Base-by-base conservation (phyloP, 2,113 vertebrate genomes). In the Oostethus manadensis region DNA sequence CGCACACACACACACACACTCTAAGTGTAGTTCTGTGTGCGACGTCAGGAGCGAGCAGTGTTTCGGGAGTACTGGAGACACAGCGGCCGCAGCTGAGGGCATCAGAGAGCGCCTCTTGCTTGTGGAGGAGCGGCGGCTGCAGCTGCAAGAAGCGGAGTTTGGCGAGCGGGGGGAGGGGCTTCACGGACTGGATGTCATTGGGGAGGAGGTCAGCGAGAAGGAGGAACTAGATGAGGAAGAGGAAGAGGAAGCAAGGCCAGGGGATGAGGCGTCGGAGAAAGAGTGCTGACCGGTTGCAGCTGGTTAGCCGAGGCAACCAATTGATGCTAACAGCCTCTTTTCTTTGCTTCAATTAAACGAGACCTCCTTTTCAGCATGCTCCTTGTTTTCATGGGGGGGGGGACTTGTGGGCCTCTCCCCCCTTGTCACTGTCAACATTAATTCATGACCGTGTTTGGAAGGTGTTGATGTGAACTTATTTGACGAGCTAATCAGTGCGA, bases 81-180 rank as follows among this genome's bases (percentile, higher is more conserved):
- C 95, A 62, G 94, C 95, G 21, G 90, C 93, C 45, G 91, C 93
- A 43, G 95, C 95, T 14, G 94, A 98, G 79, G 89, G 88, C 51
- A 90, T 98, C 79, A 91, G 94, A 78, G 96, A 99, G 83, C 94
- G 92, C 81, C 94, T 99, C 88, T 93, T 94, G 83, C 84, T 95
- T 77, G 93, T 95, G 81, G 92, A 92, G 79, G 91, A 95, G 84
- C 94, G 92, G 71, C 93, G 92, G 68, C 90, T 94, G 71, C 93
- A 86, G 56, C 68, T 81, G 64, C 82, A 87, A 59, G 79, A 76
- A 54, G 59, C 46, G 0, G 42, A 71, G 42, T 50, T 76, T 20
- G 61, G 56, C 1, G 54, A 38, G 4, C 58, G 38, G 21, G 74
- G 74, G 38, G 74, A 62, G 3, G 66, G 62, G 23, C 47, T 77